Evolutionary conservation across 2,888 invertebrate species (phyloP).

Genomic region (Myopa tessellatipennis): DNA sequence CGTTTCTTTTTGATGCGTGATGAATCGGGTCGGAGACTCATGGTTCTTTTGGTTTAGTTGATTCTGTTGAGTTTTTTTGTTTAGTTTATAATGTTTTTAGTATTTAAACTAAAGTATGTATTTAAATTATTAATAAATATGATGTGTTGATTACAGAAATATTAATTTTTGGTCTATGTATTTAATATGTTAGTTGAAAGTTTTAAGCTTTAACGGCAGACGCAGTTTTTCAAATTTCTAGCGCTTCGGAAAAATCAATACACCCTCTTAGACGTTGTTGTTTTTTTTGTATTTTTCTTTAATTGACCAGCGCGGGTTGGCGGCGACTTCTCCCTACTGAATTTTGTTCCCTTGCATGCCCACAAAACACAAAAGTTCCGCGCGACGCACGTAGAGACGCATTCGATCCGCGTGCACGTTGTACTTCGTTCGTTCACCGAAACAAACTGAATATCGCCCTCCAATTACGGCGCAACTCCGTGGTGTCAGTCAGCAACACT

Average conservation of each 20-base stretch:
- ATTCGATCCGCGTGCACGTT: background rate
- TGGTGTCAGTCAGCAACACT: slow-evolving; percentile 50
- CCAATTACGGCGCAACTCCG: slow-evolving; percentile 57
- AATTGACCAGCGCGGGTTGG: slow-evolving; percentile 45
- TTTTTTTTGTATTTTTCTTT: slow-evolving; percentile 31
- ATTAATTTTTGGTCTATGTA: too few species aligned
- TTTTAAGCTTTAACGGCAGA: background rate
- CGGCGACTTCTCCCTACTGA: slow-evolving; percentile 45
- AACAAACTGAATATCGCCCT: background rate
- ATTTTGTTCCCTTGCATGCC: slow-evolving; percentile 23
- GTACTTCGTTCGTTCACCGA: slow-evolving; percentile 15
- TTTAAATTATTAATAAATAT: background rate
- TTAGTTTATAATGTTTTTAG: background rate
- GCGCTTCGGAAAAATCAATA: slow-evolving; percentile 52
- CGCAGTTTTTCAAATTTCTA: background rate
- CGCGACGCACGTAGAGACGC: background rate
- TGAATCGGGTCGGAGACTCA: slow-evolving; percentile 58
- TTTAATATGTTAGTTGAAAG: too few species aligned
- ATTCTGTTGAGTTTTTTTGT: background rate
- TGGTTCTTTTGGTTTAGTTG: slow-evolving; percentile 14
- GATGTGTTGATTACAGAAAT: too few species aligned
- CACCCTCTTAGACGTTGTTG: slow-evolving; percentile 43
- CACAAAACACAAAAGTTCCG: background rate
- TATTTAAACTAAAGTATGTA: background rate
- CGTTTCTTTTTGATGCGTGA: slow-evolving; percentile 56